Evolutionary conservation across 2,888 invertebrate genomes (phyloP), one percentile per base, ranked within the genome.

Genomic region (Slavum lentiscoides): DNA sequence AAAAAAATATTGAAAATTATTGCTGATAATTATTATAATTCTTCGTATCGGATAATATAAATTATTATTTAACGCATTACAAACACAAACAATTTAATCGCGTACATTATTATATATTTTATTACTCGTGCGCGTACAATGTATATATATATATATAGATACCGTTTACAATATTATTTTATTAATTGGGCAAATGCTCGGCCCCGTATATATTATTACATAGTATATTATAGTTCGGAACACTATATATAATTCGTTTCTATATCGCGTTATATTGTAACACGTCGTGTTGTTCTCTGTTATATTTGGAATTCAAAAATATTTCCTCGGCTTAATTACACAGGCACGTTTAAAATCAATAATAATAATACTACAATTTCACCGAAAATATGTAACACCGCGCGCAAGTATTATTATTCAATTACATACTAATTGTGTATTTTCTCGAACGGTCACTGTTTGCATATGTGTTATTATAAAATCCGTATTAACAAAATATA

Each of bases 41-140:
- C 23, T 53, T 53, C 64, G 17, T 74, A 74, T 19, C 19, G 13
- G 1, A 17, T 5, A 55, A 6, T 55, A 64, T 61, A 74, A 13
- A 74, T 62, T 62, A 62, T 62, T 62, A 62, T 62, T 43, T 74
- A 53, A 49, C 19, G 30, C 19, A 53, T 74, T 37, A 74, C n/a
- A 53, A 30, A 74, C 49, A 62, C 73, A 62, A 30, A 74, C 61
- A 30, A 30, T 55, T 19, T 55, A 19, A 55, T 55, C 55, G 19
- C 8, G 19, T 55, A 55, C 1, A 8, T 55, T 2, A 13, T 13
- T 17, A 53, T 55, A 55, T 55, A 55, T 55, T 53, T 13, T 15
- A 30, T 30, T 30, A 55, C 55, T 17, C 55, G 19, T 19, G 55
- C 55, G 55, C 8, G 55, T 19, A 19, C 55, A 19, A 17, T 17